Base-by-base conservation (phyloP, 2,113 vertebrate species). In the Gulo gulo region DNA sequence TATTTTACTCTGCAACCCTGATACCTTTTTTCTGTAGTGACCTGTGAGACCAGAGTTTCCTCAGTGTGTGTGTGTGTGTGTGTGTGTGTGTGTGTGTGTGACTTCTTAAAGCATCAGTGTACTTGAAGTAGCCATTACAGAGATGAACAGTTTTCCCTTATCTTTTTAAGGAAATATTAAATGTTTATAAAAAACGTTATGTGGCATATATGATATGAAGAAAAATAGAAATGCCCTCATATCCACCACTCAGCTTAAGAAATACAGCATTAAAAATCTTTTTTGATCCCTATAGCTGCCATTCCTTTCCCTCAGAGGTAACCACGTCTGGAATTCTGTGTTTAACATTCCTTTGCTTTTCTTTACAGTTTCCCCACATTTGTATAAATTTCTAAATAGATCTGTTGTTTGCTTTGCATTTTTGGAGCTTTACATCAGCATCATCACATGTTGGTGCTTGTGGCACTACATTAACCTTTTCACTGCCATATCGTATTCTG, bases 91-190 rank as follows among this genome's bases (percentile, higher is more conserved):
- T 29, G 45, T 80, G 73, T 55, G 24, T 47, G 42, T 31, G 90
- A 83, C 1, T 69, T 85, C 4, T 3, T 47, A 12, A n/a, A 36
- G 23, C 14, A 63, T 93, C n/a, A 31, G 31, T 80, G 18, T 71
- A 42, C 15, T 95, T 92, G 29, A 3, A 69, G 14, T 8, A 85
- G 47, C 47, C 7, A 16, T 73, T 55, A 63, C 4, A 92, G 81
- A 93, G 50, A 57, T 63, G 47, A 59, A 20, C 10, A 69, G 7
- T 65, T 88, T 78, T 81, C 24, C 47, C 76, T 84, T 42, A 79
- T 36, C 39, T 84, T 88, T 91, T 55, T 61, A 80, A n/a, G 65
- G 63, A 95, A 95, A 67, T 14, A 79, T 18, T 73, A 85, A 57
- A 29, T 74, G 65, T 52, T 52, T 88, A 14, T 34, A 47, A 50